Evolutionary conservation across 2,113 vertebrate genomes (phyloP).

Genomic region (Microtus montanus): DNA sequence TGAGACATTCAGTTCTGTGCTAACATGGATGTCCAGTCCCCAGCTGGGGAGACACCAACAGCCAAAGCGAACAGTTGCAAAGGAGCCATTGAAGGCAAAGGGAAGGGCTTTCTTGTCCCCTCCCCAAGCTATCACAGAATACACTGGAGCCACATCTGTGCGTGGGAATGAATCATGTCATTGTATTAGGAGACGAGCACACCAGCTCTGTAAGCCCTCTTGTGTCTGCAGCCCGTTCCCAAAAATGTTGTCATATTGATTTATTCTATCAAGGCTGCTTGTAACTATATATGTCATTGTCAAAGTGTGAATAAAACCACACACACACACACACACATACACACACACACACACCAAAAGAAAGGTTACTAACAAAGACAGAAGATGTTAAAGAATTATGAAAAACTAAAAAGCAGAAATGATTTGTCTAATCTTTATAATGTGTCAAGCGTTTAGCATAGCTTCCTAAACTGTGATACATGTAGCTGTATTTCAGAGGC

Average conservation of each 20-base stretch:
- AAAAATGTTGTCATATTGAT: background rate
- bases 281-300: background rate
- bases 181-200: slow-evolving; percentile 14
- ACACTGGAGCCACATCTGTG: slow-evolving; percentile 40
- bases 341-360: background rate
- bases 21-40: slow-evolving; percentile 78
- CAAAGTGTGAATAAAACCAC: background rate
- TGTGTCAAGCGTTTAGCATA: background rate
- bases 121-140: slow-evolving; percentile 52
- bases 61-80: slow-evolving; percentile 78
- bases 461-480: background rate
- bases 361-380: background rate
- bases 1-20: slow-evolving; percentile 82
- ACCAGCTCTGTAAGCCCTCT: background rate
- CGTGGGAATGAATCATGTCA: background rate
- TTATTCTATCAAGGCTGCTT: slow-evolving; percentile 19
- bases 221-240: background rate
- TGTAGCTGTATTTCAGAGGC: background rate
- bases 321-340: background rate
- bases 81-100: slow-evolving; percentile 76
- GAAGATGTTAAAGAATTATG: background rate
- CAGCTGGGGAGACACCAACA: slow-evolving; percentile 84
- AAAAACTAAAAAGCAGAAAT: slow-evolving; percentile 37
- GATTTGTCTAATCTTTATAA: slow-evolving; percentile 10
- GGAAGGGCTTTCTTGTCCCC: slow-evolving; percentile 69